Evolutionary conservation across 2,888 invertebrate species (phyloP), one percentile per base, ranked within the genome.

Genomic region (Tyria jacobaeae): DNA sequence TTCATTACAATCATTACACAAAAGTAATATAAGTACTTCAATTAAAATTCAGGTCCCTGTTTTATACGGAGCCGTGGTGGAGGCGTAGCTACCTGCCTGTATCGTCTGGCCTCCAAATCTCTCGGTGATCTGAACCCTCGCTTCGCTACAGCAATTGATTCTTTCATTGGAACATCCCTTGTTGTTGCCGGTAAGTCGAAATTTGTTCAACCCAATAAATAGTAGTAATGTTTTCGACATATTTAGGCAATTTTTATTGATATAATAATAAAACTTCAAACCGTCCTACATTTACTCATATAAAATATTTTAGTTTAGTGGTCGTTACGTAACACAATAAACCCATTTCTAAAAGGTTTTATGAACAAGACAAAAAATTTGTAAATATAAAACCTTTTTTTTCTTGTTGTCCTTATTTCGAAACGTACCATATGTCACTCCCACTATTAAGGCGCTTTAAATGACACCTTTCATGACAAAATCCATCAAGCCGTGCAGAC

Each of bases 91-190:
- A 98, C 98, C 0, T 96, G 97, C 73, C 89, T 97, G 44, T 98
- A 97, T 81, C 95, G 98, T 35, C 88, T 98, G 3, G 96, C 96
- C 1, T 97, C 97, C 2, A 96, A 95, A 76, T 94, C 95, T 0
- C 92, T 98, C 0, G 95, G 95, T 37, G 97, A 96, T 69, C 90
- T 96, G 56, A 95, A 95, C 76, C 96, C 96, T 49, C 95, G 95
- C 57, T 96, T 96, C 78, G 95, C 96, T 1, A 95, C 95, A 24
- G 94, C 96, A 56, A 95, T 97, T n/a, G 97, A 97, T 86, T 95
- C 98, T 2, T 96, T 97, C 82, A 96, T 97, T 57, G 97, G 96
- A 50, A 98, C 98, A 5, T 95, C 96, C 49, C 95, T 98, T 58
- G 98, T 98, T 37, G 96, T 98, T 68, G 97, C 97, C 82, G 98